phyloP scores from a whole-genome alignment of 2,113 vertebrate species.

The Indicator indicator region DNA sequence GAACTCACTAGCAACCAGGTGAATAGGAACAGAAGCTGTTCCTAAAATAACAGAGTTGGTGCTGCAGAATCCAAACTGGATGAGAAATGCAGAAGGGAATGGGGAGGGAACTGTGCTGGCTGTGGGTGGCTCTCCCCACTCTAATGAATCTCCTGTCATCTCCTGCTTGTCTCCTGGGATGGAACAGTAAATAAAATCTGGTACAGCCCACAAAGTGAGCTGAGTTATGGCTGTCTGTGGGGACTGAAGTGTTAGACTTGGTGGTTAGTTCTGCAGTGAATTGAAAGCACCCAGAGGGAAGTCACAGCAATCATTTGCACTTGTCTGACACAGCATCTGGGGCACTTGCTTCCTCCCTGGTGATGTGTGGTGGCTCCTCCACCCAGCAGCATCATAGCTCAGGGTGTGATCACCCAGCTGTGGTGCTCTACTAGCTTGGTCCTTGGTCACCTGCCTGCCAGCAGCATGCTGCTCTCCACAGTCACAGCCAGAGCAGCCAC shows the following conservation, averaged over 20 bases:
- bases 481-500: not conserved
- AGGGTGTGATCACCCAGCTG: fast-evolving
- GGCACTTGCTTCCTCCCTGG: not conserved
- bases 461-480: fast-evolving
- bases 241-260: conserved; percentile 48
- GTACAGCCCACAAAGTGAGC: conserved; percentile 69
- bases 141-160: conserved; percentile 74
- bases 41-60: not conserved
- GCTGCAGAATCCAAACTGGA: not conserved
- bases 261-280: not conserved
- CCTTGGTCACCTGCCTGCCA: not conserved
- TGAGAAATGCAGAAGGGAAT: not conserved
- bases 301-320: not conserved
- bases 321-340: not conserved
- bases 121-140: conserved; percentile 63
- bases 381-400: not conserved
- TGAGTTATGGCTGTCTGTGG: conserved; percentile 66
- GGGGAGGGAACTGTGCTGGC: not conserved
- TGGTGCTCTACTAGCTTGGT: not conserved
- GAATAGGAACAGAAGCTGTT: not conserved
- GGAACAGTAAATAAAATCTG: conserved; percentile 79
- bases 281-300: not conserved
- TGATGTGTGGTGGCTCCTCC: too few relatives aligned
- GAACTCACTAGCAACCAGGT: not conserved
- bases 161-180: conserved; percentile 65